Evolutionary conservation across 2,113 vertebrate genomes (phyloP).

Genomic region (Nothocercus julius): DNA sequence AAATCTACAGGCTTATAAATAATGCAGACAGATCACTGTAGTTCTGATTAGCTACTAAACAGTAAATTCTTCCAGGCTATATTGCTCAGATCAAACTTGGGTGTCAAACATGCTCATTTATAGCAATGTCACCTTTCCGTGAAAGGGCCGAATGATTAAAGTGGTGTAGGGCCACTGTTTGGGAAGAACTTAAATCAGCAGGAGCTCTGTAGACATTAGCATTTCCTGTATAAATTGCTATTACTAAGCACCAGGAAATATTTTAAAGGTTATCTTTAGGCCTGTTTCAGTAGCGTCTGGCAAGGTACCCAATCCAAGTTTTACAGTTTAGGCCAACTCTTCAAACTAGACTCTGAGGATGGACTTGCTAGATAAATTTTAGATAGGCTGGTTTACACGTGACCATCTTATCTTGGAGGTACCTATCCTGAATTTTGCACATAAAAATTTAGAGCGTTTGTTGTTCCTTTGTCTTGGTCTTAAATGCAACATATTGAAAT

Average conservation of each 20-base stretch:
- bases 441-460: neutral
- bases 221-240: conserved; percentile 41
- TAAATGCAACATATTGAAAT: neutral
- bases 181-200: conserved; percentile 37
- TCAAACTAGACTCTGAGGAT: neutral
- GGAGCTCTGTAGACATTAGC: neutral
- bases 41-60: neutral
- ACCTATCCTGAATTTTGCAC: neutral
- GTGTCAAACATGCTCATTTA: conserved; percentile 41
- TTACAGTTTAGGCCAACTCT: neutral
- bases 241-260: neutral
- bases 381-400: neutral
- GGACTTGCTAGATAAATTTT: neutral
- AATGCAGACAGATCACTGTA: neutral
- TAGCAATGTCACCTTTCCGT: neutral
- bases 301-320: neutral
- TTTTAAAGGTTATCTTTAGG: conserved; percentile 37
- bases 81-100: neutral
- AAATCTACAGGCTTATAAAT: conserved; percentile 2
- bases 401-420: neutral
- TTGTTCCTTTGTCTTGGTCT: neutral
- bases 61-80: neutral
- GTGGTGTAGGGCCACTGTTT: neutral
- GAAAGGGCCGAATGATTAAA: conserved; percentile 34
- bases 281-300: conserved; percentile 2